Evolutionary conservation across 2,113 vertebrate species (phyloP).

Genomic region (Burhinus bistriatus): DNA sequence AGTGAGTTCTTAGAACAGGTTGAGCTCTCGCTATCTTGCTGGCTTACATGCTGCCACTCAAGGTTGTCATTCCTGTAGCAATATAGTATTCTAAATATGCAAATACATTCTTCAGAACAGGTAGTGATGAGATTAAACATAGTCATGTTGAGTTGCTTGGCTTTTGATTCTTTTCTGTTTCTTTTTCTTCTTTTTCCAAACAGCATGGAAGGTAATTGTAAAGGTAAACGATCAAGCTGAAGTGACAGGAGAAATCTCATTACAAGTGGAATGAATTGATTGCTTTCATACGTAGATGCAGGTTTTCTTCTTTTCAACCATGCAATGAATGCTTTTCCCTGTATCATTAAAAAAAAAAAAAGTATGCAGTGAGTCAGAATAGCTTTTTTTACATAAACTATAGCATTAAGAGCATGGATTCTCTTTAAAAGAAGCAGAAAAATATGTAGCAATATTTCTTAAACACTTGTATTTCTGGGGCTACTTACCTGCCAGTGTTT

Average conservation of each 20-base stretch:
- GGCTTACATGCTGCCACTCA: background rate
- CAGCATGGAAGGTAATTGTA: background rate
- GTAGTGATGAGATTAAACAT: background rate
- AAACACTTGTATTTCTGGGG: background rate
- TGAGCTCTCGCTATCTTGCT: background rate
- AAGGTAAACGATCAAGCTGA: slow-evolving; percentile 13
- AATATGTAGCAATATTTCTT: background rate
- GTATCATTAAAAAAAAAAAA: background rate
- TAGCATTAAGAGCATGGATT: background rate
- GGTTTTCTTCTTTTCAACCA: background rate
- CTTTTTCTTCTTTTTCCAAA: background rate
- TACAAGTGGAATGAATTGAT: background rate
- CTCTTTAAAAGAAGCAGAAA: background rate
- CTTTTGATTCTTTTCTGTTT: background rate
- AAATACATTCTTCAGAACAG: background rate
- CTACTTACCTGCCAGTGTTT: background rate
- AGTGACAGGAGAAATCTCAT: slow-evolving; percentile 22
- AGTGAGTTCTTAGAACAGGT: background rate
- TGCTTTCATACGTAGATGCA: background rate
- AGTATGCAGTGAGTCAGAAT: background rate
- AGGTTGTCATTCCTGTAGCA: background rate
- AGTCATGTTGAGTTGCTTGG: background rate
- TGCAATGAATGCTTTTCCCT: background rate
- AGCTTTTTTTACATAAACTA: background rate
- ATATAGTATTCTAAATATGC: background rate